These are phyloP conservation scores for Brachionus koreanus DNA, from an alignment of 1,140 invertebrate species.

Conservation along the genomic window DNA sequence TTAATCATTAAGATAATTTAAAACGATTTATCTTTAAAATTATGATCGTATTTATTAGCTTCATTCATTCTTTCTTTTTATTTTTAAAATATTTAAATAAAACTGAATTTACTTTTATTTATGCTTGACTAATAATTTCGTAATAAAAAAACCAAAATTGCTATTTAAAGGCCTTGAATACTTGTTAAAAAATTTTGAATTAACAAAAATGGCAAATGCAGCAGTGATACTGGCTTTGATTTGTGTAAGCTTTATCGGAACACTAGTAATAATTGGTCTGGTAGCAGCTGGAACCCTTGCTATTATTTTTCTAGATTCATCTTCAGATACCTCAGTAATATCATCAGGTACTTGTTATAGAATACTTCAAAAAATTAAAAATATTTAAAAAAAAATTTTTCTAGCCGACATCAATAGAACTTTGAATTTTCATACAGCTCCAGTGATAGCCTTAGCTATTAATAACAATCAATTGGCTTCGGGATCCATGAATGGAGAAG, in stretches of 20 bases:
- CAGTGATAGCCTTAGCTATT: background rate
- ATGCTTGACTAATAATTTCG: too few species aligned
- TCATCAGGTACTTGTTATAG: background rate
- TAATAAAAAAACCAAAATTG: too few species aligned
- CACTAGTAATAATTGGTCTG: background rate
- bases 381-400: background rate
- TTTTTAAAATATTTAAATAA: too few species aligned
- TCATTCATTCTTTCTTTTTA: too few species aligned
- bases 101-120: too few species aligned
- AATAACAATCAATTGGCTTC: background rate
- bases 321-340: background rate
- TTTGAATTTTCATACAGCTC: background rate
- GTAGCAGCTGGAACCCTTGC: background rate
- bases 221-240: background rate
- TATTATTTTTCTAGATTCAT: background rate
- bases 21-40: too few species aligned
- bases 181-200: too few species aligned
- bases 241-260: background rate
- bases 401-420: background rate
- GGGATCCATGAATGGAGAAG: background rate
- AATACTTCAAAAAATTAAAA: background rate
- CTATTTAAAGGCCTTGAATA: too few species aligned
- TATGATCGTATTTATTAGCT: too few species aligned
- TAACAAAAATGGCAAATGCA: too few species aligned
- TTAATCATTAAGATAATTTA: too few species aligned